Base-by-base conservation (phyloP, 1,140 invertebrate species). In the Andrena cerasifolii region DNA sequence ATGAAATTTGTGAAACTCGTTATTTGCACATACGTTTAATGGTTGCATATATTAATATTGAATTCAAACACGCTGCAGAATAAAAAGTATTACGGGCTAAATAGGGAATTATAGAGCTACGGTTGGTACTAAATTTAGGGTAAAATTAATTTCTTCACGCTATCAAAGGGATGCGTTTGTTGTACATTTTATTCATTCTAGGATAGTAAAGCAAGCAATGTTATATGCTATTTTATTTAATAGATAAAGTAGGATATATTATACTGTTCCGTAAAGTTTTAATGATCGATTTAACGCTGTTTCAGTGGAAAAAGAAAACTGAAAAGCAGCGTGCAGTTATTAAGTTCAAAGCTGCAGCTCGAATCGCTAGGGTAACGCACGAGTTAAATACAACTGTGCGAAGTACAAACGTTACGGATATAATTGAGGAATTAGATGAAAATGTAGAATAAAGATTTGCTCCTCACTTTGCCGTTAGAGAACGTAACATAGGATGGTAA, bases 241-340 rank as follows among this genome's bases (percentile, higher is more conserved):
- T 3, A 28, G 4, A 26, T 7, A 40, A 31, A 24, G 14, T 7
- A 26, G 45, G 0, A 8, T 0, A 47, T 21, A 18, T 0, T 43
- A 12, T 3, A 14, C 0, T 54, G 14, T n/a, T 43, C 28, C 33
- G 18, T 31, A 33, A 26, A 16, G 16, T 45, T 18, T 21, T 47
- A 59, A 63, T n/a, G 3, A 14, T 6, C 36, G 8, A 47, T 58
- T 45, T 54, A 65, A 58, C 16, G 3, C 8, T 28, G n/a, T 93
- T 92, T 74, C 86, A 95, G 94, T 96, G 95, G 95, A 96, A 95
- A 86, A 94, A 94, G 75, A 96, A 95, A 87, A 92, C 95, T 84
- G 95, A 95, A 63, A 95, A 95, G 87, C 93, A 94, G 87, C 93
- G 93, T 79, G 95, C 94, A 0, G 92, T 94, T 28, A 95, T 95